These are phyloP conservation scores for Apis dorsata DNA, from an alignment of 1,140 invertebrate genomes.

Conservation along the genomic window DNA sequence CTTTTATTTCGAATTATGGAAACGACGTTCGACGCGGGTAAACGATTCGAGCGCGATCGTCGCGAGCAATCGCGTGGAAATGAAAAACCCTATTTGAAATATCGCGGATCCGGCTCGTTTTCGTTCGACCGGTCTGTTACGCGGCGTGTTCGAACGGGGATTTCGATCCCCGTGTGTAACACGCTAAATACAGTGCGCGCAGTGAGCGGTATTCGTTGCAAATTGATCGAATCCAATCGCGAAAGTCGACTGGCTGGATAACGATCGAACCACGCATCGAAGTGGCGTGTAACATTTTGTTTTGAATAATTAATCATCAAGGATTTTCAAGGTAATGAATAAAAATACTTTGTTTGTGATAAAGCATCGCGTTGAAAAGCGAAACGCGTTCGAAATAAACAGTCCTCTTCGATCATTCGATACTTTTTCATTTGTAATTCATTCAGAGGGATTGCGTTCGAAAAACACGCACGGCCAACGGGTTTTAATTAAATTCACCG, in stretches of 20 bases:
- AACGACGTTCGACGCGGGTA: neutral
- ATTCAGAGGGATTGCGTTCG: neutral
- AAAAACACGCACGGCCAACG: neutral
- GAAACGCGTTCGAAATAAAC: too few species aligned
- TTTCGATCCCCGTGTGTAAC: slow-evolving; percentile 37
- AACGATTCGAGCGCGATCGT: slow-evolving; percentile 15
- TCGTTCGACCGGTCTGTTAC: slow-evolving; percentile 31
- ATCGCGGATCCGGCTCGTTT: slow-evolving; percentile 33
- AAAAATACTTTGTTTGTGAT: neutral
- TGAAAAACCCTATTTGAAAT: slow-evolving; percentile 62
- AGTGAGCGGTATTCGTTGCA: slow-evolving; percentile 9
- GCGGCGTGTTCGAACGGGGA: slow-evolving; percentile 20
- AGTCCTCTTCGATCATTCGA: neutral
- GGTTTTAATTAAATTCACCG: slow-evolving; percentile 4
- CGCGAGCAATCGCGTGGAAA: slow-evolving; percentile 56
- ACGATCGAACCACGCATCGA: neutral
- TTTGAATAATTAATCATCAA: slow-evolving; percentile 21
- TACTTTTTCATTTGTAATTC: neutral
- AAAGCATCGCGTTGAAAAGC: neutral
- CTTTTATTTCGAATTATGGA: slow-evolving; percentile 59
- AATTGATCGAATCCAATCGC: slow-evolving; percentile 52
- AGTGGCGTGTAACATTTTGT: neutral
- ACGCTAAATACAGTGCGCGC: slow-evolving; percentile 34
- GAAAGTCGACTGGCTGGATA: neutral
- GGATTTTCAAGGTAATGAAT: slow-evolving; percentile 4